Percentiles rank a stretch among this genome's conserved stretches.
Conservation (phyloP, 2,888 invertebrate species). For the Phorcus lineatus region DNA sequence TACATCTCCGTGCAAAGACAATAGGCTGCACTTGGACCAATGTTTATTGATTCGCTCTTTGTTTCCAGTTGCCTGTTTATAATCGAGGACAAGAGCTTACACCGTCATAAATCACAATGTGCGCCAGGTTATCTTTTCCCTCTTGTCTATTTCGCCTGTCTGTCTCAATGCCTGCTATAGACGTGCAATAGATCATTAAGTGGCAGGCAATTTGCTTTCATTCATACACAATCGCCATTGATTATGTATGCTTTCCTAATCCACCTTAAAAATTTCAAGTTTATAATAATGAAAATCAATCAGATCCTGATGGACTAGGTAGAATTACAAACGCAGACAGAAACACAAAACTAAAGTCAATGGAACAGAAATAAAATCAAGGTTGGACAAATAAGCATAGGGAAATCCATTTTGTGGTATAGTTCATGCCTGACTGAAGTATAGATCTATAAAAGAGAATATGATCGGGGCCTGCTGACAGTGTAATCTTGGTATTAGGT, state of each 20-base stretch:
- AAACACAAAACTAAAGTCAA: not conserved
- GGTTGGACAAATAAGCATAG: not conserved
- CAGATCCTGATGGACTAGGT: not conserved
- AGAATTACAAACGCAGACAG: too few species aligned
- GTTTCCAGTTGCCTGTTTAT: conserved; percentile 17
- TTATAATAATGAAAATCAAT: conserved; percentile 1
- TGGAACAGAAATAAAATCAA: conserved; percentile 24
- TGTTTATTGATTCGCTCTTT: conserved; percentile 17
- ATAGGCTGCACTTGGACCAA: conserved; percentile 9
- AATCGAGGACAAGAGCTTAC: not conserved
- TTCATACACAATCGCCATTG: not conserved
- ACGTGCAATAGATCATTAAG: conserved; percentile 10
- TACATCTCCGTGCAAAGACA: not conserved
- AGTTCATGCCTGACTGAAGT: conserved; percentile 14
- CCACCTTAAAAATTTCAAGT: too few species aligned
- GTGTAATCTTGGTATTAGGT: conserved; percentile 10
- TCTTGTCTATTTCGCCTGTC: conserved; percentile 8
- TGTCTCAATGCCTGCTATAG: not conserved
- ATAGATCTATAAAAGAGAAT: conserved; percentile 19
- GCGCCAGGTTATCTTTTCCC: conserved; percentile 4
- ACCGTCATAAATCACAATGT: not conserved
- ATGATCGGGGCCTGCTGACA: not conserved
- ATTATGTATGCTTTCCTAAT: not conserved
- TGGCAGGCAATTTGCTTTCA: not conserved
- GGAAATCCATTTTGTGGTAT: conserved; percentile 14